phyloP scores from a whole-genome alignment of 2,888 invertebrate genomes.

The Tupiocoris notatus region DNA sequence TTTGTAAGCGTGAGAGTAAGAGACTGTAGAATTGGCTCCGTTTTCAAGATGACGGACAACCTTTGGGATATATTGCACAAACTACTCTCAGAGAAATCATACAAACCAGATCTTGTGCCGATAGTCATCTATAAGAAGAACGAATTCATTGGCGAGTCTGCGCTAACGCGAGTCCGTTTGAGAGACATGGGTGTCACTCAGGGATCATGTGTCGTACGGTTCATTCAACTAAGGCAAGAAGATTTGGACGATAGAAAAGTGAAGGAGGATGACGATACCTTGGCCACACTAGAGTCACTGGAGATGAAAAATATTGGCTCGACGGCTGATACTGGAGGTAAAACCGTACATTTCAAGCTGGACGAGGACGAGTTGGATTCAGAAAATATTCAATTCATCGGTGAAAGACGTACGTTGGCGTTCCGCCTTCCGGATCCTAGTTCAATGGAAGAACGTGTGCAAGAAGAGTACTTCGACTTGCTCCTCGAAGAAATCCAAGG shows the following conservation, averaged over 20 bases:
- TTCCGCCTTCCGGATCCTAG: neutral
- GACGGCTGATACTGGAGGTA: neutral
- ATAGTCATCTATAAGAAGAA: slow-evolving; percentile 7
- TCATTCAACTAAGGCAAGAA: neutral
- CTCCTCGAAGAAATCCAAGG: neutral
- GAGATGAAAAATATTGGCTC: neutral
- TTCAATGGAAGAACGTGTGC: neutral
- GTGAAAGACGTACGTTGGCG: neutral
- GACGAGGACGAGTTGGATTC: neutral
- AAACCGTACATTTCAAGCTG: neutral
- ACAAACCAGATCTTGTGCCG: neutral
- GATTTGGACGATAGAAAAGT: slow-evolving; percentile 1
- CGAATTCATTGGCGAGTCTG: neutral
- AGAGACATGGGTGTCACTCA: slow-evolving; percentile 9
- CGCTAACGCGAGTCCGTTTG: neutral
- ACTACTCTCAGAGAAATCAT: neutral
- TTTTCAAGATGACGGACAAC: slow-evolving; percentile 1
- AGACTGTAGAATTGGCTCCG: neutral
- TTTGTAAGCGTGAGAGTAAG: neutral
- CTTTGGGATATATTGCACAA: neutral
- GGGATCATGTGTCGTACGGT: neutral
- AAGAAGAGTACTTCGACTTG: slow-evolving; percentile 4
- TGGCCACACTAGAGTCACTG: neutral
- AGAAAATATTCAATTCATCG: neutral
- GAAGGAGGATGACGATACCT: neutral